A percentile compares a stretch with the other conserved stretches of the same genome.
These are phyloP conservation scores for Monomorium pharaonis DNA, from an alignment of 1,140 invertebrate genomes.

Conservation along the genomic window DNA sequence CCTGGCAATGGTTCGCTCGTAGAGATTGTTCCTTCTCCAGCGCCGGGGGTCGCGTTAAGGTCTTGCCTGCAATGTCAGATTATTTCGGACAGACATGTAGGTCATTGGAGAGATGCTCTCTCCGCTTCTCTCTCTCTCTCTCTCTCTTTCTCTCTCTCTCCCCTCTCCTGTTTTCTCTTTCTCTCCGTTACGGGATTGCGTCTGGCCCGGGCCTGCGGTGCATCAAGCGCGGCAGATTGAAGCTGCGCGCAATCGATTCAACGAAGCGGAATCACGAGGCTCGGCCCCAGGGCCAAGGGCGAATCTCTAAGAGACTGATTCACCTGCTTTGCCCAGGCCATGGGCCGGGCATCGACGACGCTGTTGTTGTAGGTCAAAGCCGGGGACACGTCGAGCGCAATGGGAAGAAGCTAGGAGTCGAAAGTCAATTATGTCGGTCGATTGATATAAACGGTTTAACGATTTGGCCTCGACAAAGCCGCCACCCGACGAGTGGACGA, in stretches of 20 bases:
- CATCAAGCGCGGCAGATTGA: conserved; percentile 74
- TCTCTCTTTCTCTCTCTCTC: not conserved
- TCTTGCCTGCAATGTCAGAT: conserved; percentile 70
- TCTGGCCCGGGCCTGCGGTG: conserved; percentile 56
- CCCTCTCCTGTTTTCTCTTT: not conserved
- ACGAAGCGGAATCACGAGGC: conserved; percentile 75
- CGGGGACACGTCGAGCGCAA: conserved; percentile 56
- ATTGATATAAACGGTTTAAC: conserved; percentile 73
- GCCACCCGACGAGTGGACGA: not conserved
- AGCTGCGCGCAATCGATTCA: conserved; percentile 80
- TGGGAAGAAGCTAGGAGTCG: conserved; percentile 62
- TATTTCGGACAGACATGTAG: conserved; percentile 74
- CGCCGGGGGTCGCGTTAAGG: conserved; percentile 70
- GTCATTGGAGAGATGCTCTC: conserved; percentile 58
- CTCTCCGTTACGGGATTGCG: conserved; percentile 42
- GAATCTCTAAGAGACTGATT: conserved; percentile 78
- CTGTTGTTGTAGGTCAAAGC: conserved; percentile 61
- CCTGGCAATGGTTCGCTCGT: conserved; percentile 20
- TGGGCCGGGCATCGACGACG: conserved; percentile 17
- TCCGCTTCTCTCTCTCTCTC: not conserved
- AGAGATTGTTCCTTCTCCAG: conserved; percentile 51
- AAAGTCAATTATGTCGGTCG: conserved; percentile 67
- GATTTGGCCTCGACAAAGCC: conserved; percentile 56
- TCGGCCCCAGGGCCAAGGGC: conserved; percentile 77
- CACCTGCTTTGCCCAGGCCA: conserved; percentile 75